phyloP scores from a whole-genome alignment of 35 echinoderm and acorn worm genomes.

The Patiria miniata region DNA sequence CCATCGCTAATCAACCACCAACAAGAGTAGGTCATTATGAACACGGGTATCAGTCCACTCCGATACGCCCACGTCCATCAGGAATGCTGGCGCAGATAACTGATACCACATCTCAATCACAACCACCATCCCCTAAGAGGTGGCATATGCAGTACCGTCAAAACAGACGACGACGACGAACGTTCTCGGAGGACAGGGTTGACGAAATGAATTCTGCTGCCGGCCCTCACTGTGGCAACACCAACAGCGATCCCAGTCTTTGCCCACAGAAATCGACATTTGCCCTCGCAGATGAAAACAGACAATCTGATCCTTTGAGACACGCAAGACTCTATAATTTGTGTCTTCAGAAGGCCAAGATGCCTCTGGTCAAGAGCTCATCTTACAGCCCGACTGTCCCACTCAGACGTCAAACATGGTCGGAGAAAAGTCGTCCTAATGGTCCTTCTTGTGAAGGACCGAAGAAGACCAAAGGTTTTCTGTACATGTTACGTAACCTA shows the following conservation, averaged over 20 bases:
- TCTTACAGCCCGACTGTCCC: constrained; percentile 7
- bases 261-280: not conserved
- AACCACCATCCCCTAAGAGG: not conserved
- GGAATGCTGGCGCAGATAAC: not conserved
- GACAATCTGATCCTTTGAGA: not conserved
- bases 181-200: not conserved
- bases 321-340: not conserved
- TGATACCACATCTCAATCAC: not conserved
- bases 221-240: not conserved
- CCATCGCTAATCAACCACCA: not conserved
- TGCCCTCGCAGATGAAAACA: not conserved
- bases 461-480: constrained; percentile 3
- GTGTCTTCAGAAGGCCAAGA: not conserved
- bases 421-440: not conserved
- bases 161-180: constrained; percentile 13
- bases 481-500: not conserved
- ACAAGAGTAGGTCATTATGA: not conserved
- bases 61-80: not conserved
- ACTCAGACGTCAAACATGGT: constrained; percentile 2
- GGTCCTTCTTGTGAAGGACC: not conserved
- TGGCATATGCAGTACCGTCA: constrained; percentile 21
- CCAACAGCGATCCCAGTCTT: not conserved
- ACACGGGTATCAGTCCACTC: not conserved
- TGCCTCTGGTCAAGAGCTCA: not conserved
- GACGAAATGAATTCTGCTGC: not conserved